Conservation (phyloP, 2,797 vertebrate genomes). For the Leptatherina wallacei region DNA sequence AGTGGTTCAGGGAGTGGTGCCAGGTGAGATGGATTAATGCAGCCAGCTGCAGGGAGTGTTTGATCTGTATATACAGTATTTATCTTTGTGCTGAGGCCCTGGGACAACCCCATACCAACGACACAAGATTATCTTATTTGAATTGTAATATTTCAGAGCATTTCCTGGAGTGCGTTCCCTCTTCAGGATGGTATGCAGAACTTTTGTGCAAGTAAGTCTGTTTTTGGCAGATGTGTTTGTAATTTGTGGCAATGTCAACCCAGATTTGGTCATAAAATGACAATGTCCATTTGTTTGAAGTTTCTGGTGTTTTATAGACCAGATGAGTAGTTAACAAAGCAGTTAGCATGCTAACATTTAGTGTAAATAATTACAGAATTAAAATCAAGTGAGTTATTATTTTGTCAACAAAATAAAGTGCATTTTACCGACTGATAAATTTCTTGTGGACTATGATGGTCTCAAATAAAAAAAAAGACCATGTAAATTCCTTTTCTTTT, state of each 20-base stretch:
- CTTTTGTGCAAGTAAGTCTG: not conserved
- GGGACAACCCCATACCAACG: not conserved
- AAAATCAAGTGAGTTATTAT: too few relatives aligned
- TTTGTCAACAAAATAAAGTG: too few relatives aligned
- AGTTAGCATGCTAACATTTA: too few relatives aligned
- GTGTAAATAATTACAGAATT: too few relatives aligned
- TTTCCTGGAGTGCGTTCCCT: not conserved
- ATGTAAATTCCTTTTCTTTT: too few relatives aligned
- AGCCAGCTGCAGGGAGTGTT: not conserved
- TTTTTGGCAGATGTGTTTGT: not conserved
- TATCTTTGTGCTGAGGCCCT: not conserved
- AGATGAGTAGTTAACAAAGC: too few relatives aligned
- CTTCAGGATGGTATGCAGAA: not conserved
- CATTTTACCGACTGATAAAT: too few relatives aligned
- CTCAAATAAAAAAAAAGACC: too few relatives aligned
- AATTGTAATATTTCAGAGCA: not conserved
- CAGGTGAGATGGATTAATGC: not conserved
- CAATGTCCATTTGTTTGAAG: too few relatives aligned
- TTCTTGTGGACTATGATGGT: too few relatives aligned
- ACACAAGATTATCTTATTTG: not conserved
- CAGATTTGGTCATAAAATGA: not conserved
- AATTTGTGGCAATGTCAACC: not conserved
- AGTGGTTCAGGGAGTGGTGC: not conserved
- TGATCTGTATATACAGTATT: not conserved
- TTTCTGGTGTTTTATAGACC: too few relatives aligned